phyloP scores from a whole-genome alignment of 2,797 vertebrate genomes.

The Sciurus vulgaris region DNA sequence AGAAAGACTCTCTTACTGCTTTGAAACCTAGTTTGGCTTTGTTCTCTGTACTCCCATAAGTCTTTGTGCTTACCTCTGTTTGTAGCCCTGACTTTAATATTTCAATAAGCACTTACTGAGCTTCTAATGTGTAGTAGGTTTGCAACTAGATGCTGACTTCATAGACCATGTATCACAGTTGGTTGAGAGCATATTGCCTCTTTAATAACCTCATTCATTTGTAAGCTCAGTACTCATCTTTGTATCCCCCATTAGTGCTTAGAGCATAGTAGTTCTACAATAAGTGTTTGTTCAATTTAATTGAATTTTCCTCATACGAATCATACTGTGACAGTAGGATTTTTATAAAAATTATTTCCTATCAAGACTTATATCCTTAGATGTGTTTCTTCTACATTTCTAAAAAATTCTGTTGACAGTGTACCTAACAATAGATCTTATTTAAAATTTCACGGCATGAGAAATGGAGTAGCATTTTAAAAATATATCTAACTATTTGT shows the following conservation, averaged over 20 bases:
- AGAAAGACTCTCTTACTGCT: not conserved
- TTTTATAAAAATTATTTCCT: slow-evolving; percentile 62
- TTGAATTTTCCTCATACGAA: slow-evolving; percentile 31
- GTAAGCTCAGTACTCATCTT: not conserved
- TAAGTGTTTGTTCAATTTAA: slow-evolving; percentile 32
- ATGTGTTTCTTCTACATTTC: slow-evolving; percentile 5
- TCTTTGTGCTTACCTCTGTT: not conserved
- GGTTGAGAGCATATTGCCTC: not conserved
- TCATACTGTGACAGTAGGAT: not conserved
- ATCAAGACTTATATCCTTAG: not conserved
- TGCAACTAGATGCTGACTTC: not conserved
- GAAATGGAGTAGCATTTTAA: slow-evolving; percentile 43
- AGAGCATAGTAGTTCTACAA: not conserved
- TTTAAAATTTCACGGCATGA: slow-evolving; percentile 48
- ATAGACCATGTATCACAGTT: not conserved
- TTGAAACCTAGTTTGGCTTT: not conserved
- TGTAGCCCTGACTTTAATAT: not conserved
- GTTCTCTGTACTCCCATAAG: not conserved
- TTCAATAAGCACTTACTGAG: slow-evolving; percentile 20
- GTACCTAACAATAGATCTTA: slow-evolving; percentile 44
- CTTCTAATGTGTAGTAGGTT: not conserved
- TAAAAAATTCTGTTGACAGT: slow-evolving; percentile 49
- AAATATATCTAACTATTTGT: not conserved
- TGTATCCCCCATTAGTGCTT: not conserved
- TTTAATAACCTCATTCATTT: not conserved